A percentile compares a stretch with the other conserved stretches of the same genome.
Conservation (phyloP, 2,797 vertebrate genomes). For the Peromyscus attwateri region DNA sequence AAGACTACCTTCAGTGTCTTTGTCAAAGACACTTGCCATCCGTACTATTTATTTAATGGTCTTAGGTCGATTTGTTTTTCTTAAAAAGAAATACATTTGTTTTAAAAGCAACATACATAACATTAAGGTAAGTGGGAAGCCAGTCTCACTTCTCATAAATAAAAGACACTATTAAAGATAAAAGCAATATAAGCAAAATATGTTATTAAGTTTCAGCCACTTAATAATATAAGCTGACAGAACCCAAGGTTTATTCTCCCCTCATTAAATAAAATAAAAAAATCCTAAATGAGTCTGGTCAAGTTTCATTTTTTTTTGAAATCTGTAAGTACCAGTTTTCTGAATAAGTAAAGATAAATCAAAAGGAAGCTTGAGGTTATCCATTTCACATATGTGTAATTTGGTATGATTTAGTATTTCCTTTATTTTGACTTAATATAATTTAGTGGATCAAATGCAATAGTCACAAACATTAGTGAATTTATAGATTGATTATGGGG, state of each 20-base stretch:
- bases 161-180: conserved; percentile 41
- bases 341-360: not conserved
- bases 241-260: not conserved
- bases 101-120: conserved; percentile 20
- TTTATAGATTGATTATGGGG: not conserved
- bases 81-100: conserved; percentile 47
- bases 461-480: not conserved
- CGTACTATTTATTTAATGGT: not conserved
- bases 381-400: conserved; percentile 27
- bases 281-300: not conserved
- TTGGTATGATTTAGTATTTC: conserved; percentile 29
- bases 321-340: not conserved
- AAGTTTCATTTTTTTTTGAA: not conserved
- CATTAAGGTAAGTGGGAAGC: conserved; percentile 1
- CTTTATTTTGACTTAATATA: conserved; percentile 42
- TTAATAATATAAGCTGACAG: not conserved
- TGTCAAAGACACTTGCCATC: not conserved
- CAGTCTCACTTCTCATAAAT: conserved; percentile 36
- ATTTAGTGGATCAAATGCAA: not conserved
- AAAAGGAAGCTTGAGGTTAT: conserved; percentile 3
- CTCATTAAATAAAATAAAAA: not conserved
- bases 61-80: conserved; percentile 34
- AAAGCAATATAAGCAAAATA: conserved; percentile 10
- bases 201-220: not conserved
- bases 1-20: not conserved